phyloP scores from a whole-genome alignment of 2,113 vertebrate species.

The Thunnus thynnus region DNA sequence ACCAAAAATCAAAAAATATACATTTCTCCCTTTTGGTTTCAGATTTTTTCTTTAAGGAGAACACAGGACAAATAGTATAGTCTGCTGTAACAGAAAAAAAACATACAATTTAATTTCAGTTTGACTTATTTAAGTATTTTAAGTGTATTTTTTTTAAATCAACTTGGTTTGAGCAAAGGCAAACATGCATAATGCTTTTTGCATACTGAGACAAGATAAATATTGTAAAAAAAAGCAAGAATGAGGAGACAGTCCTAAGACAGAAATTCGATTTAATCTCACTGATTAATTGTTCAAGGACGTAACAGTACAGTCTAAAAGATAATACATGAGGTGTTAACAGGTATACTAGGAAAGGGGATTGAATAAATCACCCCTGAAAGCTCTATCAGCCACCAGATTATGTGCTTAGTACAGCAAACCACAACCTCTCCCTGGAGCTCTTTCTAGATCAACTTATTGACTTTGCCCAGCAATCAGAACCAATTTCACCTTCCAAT shows the following conservation, averaged over 20 bases:
- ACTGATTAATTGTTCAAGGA: slow-evolving; percentile 27
- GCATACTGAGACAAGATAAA: neutral
- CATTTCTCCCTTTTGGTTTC: too few species aligned
- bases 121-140: too few species aligned
- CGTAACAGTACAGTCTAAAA: neutral
- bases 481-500: slow-evolving; percentile 75
- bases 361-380: slow-evolving; percentile 74
- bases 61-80: too few species aligned
- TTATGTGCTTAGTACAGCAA: slow-evolving; percentile 75
- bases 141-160: neutral
- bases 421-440: slow-evolving; percentile 53
- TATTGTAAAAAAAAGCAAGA: neutral
- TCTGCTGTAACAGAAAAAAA: too few species aligned
- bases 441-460: slow-evolving; percentile 70
- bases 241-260: neutral
- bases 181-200: neutral
- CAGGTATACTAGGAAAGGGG: slow-evolving; percentile 52
- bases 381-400: slow-evolving; percentile 72
- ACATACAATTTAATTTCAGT: too few species aligned
- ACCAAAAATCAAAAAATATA: too few species aligned
- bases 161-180: neutral
- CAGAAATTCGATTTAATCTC: slow-evolving; percentile 9
- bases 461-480: slow-evolving; percentile 71
- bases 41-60: too few species aligned
- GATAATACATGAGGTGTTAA: slow-evolving; percentile 39